Conservation (phyloP, 2,888 invertebrate species). For the Serrognathus titanus region DNA sequence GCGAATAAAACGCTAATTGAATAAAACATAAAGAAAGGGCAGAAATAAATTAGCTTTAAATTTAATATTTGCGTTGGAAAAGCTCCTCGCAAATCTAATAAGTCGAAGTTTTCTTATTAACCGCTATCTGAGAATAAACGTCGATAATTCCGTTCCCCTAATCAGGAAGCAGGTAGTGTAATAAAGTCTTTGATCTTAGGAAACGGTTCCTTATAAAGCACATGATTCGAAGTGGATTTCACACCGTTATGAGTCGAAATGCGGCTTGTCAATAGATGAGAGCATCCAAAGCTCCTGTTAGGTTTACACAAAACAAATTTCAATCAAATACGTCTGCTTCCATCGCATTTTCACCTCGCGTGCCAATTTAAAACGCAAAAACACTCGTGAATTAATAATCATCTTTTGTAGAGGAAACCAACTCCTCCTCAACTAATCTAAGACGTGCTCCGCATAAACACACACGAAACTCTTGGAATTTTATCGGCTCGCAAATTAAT, state of each 20-base stretch:
- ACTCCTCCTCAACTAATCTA: conserved; percentile 36
- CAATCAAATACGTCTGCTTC: no score
- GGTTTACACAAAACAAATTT: no score
- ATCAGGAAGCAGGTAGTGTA: conserved; percentile 33
- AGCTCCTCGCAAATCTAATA: background rate
- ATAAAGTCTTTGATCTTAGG: conserved; percentile 37
- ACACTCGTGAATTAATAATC: conserved; percentile 16
- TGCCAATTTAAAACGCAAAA: no score
- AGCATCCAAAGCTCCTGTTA: background rate
- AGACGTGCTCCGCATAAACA: conserved; percentile 36
- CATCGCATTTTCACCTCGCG: no score
- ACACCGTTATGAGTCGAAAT: conserved; percentile 33
- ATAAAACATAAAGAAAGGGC: no score
- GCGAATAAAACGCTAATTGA: background rate
- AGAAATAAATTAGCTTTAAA: no score
- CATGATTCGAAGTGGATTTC: conserved; percentile 37
- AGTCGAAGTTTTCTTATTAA: background rate
- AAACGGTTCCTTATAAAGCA: conserved; percentile 34
- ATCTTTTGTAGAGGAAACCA: conserved; percentile 16
- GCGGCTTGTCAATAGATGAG: conserved; percentile 8
- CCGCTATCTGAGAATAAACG: conserved; percentile 25
- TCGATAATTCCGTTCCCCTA: conserved; percentile 33
- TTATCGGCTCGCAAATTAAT: conserved; percentile 1
- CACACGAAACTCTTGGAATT: background rate
- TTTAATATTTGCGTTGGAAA: background rate